Conservation (phyloP, 2,888 invertebrate genomes). For the Trimorus sp. region DNA sequence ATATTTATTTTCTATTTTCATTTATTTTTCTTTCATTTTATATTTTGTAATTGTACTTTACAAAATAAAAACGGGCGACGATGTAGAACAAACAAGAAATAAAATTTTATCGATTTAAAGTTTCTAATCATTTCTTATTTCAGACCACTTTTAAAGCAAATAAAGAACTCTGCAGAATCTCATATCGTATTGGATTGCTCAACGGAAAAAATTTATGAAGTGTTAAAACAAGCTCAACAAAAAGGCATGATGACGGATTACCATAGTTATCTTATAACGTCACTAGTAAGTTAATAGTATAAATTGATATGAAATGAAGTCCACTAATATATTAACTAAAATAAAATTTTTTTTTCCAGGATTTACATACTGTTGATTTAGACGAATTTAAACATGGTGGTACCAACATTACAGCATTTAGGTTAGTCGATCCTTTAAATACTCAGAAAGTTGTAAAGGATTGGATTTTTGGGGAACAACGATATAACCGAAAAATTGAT, state of each 20-base stretch:
- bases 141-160: constrained; percentile 94
- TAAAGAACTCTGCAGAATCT: constrained; percentile 95
- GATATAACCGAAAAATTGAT: constrained; percentile 85
- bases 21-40: too few relatives aligned
- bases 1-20: too few relatives aligned
- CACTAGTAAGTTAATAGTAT: constrained; percentile 85
- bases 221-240: constrained; percentile 96
- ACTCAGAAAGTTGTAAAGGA: constrained; percentile 86
- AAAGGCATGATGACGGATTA: constrained; percentile 99
- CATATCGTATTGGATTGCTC: constrained; percentile 95
- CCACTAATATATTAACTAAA: not conserved
- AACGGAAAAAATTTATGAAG: constrained; percentile 92
- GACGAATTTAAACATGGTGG: constrained; percentile 97
- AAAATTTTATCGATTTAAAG: too few relatives aligned
- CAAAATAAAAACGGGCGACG: too few relatives aligned
- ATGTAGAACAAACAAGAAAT: too few relatives aligned
- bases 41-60: too few relatives aligned
- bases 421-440: constrained; percentile 92
- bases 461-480: constrained; percentile 90
- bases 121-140: constrained; percentile 63
- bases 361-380: constrained; percentile 94
- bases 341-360: constrained; percentile 83
- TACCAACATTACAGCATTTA: constrained; percentile 96
- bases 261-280: constrained; percentile 96
- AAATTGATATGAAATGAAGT: too few relatives aligned